Evolutionary conservation across 2,113 vertebrate genomes (phyloP).

Genomic region (Cygnus buccinator): DNA sequence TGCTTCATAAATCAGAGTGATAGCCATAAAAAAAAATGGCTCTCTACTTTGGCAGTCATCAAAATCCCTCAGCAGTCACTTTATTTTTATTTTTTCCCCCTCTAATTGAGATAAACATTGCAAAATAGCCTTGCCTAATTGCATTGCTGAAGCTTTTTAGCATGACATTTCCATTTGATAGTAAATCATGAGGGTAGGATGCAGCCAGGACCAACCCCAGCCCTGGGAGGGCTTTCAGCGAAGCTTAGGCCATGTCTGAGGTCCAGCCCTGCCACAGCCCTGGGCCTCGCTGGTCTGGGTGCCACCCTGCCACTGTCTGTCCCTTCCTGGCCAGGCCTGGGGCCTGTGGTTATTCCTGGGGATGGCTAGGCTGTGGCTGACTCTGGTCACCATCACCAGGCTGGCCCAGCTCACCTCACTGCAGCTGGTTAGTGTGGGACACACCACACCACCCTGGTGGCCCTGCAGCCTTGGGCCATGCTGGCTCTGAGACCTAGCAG

Average conservation of each 20-base stretch:
- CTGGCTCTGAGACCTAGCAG: neutral
- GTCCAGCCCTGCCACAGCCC: neutral
- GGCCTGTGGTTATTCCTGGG: neutral
- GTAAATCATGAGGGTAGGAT: fast-evolving
- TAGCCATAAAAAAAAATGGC: neutral
- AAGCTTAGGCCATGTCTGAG: too few relatives aligned
- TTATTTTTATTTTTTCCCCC: neutral
- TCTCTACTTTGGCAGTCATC: neutral
- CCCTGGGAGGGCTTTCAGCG: neutral
- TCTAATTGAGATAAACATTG: neutral
- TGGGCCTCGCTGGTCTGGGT: too few relatives aligned
- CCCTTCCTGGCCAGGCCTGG: neutral
- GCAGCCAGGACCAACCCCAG: neutral
- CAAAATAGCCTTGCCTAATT: neutral
- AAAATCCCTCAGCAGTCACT: neutral
- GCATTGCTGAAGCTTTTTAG: neutral
- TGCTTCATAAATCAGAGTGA: neutral
- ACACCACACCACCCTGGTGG: fast-evolving
- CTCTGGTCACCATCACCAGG: fast-evolving
- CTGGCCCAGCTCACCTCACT: fast-evolving
- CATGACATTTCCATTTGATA: neutral
- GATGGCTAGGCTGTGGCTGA: neutral
- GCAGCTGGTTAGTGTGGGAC: neutral
- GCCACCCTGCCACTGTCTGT: neutral
- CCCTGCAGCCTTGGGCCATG: neutral